phyloP scores from a whole-genome alignment of 2,113 vertebrate species.

The Abramis brama region DNA sequence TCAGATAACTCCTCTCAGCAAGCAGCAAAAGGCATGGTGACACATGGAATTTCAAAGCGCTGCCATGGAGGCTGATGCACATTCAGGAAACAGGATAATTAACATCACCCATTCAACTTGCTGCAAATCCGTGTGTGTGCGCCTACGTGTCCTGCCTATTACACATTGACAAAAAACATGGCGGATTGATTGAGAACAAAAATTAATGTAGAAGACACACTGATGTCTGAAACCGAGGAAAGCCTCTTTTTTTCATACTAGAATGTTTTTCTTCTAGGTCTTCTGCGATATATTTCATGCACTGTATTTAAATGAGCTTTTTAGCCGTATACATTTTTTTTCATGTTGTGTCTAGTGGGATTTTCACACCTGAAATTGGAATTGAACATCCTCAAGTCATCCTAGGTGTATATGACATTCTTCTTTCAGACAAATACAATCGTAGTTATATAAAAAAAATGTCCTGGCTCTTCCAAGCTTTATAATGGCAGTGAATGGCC shows the following conservation, averaged over 20 bases:
- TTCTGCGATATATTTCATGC: background rate
- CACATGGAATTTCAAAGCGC: constrained; percentile 70
- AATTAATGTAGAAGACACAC: background rate
- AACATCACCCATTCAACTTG: constrained; percentile 24
- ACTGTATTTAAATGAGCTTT: background rate
- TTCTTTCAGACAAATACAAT: too few relatives aligned
- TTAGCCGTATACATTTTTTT: background rate
- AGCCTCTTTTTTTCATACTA: background rate
- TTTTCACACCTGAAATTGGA: background rate
- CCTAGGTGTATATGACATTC: too few relatives aligned
- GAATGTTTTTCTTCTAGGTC: constrained; percentile 8
- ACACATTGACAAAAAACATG: constrained; percentile 11
- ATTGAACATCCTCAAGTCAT: too few relatives aligned
- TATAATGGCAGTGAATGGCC: too few relatives aligned
- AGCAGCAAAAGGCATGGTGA: constrained; percentile 68
- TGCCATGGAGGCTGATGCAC: constrained; percentile 16
- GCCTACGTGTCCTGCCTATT: background rate
- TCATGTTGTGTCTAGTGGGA: background rate
- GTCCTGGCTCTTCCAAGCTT: too few relatives aligned
- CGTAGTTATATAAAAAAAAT: too few relatives aligned
- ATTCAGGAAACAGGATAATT: constrained; percentile 26
- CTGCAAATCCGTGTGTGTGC: background rate
- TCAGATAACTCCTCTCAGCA: constrained; percentile 63
- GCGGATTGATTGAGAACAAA: constrained; percentile 12
- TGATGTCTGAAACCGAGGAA: background rate